phyloP scores from a whole-genome alignment of 2,113 vertebrate genomes.

The Gambusia holbrooki region DNA sequence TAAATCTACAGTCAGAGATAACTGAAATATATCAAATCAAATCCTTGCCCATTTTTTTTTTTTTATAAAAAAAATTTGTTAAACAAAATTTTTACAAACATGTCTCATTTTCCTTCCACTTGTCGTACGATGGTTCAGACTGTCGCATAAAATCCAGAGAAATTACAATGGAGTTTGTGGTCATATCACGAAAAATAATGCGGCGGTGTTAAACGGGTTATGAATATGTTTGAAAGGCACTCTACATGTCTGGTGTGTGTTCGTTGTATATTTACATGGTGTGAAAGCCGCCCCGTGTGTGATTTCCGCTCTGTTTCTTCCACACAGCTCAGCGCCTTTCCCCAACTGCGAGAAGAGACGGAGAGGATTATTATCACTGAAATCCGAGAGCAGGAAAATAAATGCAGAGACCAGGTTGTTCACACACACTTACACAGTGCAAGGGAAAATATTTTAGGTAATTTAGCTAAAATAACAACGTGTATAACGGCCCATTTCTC shows the following conservation, averaged over 20 bases:
- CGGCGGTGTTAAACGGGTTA: neutral
- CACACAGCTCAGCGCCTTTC: constrained; percentile 87
- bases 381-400: constrained; percentile 89
- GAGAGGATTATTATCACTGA: constrained; percentile 90
- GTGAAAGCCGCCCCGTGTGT: neutral
- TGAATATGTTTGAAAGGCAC: neutral
- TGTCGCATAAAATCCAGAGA: no score
- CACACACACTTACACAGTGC: neutral
- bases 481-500: neutral
- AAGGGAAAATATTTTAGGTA: neutral
- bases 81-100: no score
- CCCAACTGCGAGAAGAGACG: constrained; percentile 88
- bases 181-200: neutral
- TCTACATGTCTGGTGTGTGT: neutral
- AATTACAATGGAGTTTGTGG: no score
- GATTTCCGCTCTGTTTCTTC: constrained; percentile 9
- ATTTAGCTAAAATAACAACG: neutral
- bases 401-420: constrained; percentile 90
- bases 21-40: no score
- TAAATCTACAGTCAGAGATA: no score
- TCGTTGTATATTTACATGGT: neutral
- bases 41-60: no score
- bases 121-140: no score
- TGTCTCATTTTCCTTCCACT: no score
- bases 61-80: no score